Evolutionary conservation across 2,797 vertebrate genomes (phyloP).

Genomic region (Pseudochirops cupreus): DNA sequence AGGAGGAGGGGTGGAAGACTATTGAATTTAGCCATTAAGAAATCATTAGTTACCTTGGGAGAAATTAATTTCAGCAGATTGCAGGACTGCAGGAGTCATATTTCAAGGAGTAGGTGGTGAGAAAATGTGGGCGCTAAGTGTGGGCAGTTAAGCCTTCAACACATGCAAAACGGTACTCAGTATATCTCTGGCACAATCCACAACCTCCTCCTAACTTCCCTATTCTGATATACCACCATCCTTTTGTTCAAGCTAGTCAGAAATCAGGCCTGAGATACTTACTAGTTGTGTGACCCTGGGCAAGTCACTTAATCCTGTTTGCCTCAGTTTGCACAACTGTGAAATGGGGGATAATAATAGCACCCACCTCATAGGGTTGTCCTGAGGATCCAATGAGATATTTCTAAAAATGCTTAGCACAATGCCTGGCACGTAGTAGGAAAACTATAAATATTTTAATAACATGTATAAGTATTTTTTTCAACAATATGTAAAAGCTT

Average conservation of each 20-base stretch:
- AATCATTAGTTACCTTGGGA: neutral
- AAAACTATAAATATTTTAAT: neutral
- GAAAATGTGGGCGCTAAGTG: neutral
- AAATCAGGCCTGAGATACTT: neutral
- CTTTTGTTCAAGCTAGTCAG: neutral
- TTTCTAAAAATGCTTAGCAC: neutral
- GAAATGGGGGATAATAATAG: neutral
- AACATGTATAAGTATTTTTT: neutral
- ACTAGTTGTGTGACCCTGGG: neutral
- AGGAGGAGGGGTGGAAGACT: no score
- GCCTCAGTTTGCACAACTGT: neutral
- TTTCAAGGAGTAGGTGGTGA: neutral
- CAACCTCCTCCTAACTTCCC: neutral
- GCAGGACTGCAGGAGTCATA: neutral
- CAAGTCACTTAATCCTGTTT: neutral
- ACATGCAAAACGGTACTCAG: neutral
- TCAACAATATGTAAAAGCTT: neutral
- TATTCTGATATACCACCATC: neutral
- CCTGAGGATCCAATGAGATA: neutral
- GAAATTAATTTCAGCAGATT: neutral
- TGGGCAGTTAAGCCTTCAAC: neutral
- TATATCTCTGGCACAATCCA: neutral
- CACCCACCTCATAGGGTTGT: neutral
- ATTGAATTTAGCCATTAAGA: neutral
- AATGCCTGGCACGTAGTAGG: neutral